Conservation (phyloP, 1,140 invertebrate genomes). For the Thaumetopoea pityocampa region DNA sequence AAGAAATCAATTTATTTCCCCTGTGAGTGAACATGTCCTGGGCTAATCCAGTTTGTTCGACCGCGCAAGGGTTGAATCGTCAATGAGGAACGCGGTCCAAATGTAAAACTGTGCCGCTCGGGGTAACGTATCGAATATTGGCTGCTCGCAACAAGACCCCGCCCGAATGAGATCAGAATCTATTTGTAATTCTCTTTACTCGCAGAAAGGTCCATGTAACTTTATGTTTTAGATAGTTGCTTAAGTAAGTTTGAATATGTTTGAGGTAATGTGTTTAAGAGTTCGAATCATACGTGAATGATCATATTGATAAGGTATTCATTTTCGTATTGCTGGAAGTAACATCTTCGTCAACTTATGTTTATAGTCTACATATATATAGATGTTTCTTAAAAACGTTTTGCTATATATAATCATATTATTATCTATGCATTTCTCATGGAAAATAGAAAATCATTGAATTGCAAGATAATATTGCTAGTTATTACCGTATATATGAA, state of each 20-base stretch:
- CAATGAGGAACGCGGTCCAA: constrained; percentile 61
- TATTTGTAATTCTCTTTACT: constrained; percentile 31
- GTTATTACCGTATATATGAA: too few relatives aligned
- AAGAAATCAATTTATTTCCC: constrained; percentile 64
- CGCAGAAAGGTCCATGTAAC: constrained; percentile 10
- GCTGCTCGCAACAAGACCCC: constrained; percentile 44
- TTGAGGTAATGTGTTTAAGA: background rate
- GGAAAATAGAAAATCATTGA: too few relatives aligned
- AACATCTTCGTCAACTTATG: too few relatives aligned
- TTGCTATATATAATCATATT: too few relatives aligned
- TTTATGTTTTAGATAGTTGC: constrained; percentile 14
- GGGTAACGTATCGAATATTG: constrained; percentile 41
- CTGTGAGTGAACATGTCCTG: constrained; percentile 57
- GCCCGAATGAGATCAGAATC: constrained; percentile 35
- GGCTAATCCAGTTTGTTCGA: constrained; percentile 70
- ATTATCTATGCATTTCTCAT: too few relatives aligned
- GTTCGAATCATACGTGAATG: background rate
- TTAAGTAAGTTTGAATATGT: constrained; percentile 10
- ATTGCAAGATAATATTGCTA: too few relatives aligned
- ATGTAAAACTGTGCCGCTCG: constrained; percentile 52
- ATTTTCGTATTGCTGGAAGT: too few relatives aligned
- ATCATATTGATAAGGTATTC: background rate
- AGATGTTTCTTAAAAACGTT: too few relatives aligned
- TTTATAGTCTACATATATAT: too few relatives aligned
- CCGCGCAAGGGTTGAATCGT: constrained; percentile 69